Evolutionary conservation across 2,113 vertebrate species (phyloP).

Genomic region (Crypturellus undulatus): DNA sequence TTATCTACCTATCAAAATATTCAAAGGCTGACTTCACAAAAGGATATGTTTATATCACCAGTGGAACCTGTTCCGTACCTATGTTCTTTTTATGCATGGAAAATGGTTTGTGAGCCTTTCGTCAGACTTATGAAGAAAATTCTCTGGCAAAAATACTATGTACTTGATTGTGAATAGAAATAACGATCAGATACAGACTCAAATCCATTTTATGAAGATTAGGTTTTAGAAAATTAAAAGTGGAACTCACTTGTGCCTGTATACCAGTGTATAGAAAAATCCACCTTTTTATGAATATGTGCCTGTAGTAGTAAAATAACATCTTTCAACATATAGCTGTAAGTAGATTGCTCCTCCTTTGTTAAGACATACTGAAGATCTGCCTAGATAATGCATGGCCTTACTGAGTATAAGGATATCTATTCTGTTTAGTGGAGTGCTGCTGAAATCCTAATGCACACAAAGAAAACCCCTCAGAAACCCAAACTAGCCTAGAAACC

Average conservation of each 20-base stretch:
- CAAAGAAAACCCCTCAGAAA: not conserved
- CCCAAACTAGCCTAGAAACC: too few species aligned
- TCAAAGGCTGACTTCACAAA: not conserved
- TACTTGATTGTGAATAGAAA: not conserved
- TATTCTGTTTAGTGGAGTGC: not conserved
- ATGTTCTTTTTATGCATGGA: not conserved
- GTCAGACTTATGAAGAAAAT: not conserved
- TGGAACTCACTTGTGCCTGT: not conserved
- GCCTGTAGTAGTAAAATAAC: not conserved
- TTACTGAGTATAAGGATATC: not conserved
- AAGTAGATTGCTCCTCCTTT: not conserved
- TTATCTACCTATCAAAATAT: slow-evolving; percentile 28
- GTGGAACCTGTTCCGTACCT: not conserved
- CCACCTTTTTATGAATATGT: not conserved
- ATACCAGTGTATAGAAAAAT: not conserved
- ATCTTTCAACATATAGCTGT: not conserved
- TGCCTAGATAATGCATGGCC: too few species aligned
- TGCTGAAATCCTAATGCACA: not conserved
- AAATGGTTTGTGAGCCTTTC: not conserved
- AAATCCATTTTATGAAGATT: not conserved
- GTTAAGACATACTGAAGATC: not conserved
- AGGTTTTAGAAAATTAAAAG: not conserved
- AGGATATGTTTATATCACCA: not conserved
- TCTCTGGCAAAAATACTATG: not conserved
- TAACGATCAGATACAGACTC: not conserved